Conservation (phyloP, 2,113 vertebrate species). For the Vidua macroura region DNA sequence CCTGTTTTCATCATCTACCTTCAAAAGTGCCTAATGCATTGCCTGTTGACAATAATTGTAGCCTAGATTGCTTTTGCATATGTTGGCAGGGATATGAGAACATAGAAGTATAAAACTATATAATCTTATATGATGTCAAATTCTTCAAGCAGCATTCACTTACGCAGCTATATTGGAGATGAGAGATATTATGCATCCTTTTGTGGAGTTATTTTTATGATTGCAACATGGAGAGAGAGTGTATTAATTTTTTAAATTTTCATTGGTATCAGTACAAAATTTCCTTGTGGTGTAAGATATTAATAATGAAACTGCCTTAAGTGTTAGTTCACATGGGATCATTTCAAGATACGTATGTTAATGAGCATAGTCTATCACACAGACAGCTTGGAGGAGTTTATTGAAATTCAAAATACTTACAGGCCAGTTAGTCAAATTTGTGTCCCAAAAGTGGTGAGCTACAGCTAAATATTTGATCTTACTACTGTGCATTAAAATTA, state of each 20-base stretch:
- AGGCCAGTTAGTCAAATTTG: neutral
- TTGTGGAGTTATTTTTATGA: neutral
- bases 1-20: neutral
- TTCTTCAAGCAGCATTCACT: neutral
- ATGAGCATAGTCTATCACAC: neutral
- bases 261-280: neutral
- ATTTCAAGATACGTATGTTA: neutral
- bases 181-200: neutral
- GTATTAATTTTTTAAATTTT: neutral
- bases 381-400: neutral
- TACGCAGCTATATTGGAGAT: neutral
- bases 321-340: neutral
- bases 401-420: neutral
- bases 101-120: neutral
- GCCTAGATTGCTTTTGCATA: neutral
- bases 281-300: neutral
- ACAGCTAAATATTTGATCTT: neutral
- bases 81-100: neutral
- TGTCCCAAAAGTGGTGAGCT: neutral
- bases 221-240: neutral
- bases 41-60: neutral
- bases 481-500: neutral
- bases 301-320: neutral
- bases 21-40: neutral
- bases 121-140: neutral